These are phyloP conservation scores for Protonibea diacanthus DNA, from an alignment of 2,797 vertebrate genomes.

Conservation along the genomic window DNA sequence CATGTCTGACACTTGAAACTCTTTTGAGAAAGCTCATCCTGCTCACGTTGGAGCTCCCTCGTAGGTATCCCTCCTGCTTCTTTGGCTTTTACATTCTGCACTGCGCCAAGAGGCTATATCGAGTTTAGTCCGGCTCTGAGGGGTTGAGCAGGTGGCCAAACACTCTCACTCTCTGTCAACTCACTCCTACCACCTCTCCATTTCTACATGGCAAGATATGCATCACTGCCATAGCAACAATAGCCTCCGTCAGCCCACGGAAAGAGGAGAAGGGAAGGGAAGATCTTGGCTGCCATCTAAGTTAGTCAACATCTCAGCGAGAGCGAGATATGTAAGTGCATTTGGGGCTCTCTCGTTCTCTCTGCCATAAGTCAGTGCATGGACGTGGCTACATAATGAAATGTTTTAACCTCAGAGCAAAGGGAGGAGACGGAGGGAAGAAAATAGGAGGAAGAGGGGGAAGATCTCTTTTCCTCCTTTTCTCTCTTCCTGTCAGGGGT, in stretches of 20 bases:
- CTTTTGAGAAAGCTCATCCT: slow-evolving; percentile 48
- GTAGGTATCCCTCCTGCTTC: neutral
- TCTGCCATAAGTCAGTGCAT: slow-evolving; percentile 33
- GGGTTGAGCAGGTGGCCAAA: slow-evolving; percentile 56
- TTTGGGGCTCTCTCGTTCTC: slow-evolving; percentile 3
- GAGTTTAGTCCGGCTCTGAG: slow-evolving; percentile 39
- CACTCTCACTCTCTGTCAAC: slow-evolving; percentile 45
- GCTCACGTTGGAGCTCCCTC: slow-evolving; percentile 29
- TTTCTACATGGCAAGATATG: slow-evolving; percentile 62
- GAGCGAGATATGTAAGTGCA: slow-evolving; percentile 26
- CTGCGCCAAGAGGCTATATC: slow-evolving; percentile 22
- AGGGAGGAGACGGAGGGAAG: slow-evolving; percentile 16
- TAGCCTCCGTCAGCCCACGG: slow-evolving; percentile 61
- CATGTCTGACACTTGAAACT: slow-evolving; percentile 55
- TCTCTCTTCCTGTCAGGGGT: slow-evolving; percentile 73
- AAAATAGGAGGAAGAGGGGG: neutral
- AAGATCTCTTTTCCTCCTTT: slow-evolving; percentile 44
- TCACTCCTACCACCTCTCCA: slow-evolving; percentile 69
- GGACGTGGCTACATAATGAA: slow-evolving; percentile 61
- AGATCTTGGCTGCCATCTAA: slow-evolving; percentile 56
- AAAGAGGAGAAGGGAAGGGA: slow-evolving; percentile 30
- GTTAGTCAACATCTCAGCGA: slow-evolving; percentile 62
- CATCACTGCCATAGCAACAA: slow-evolving; percentile 77
- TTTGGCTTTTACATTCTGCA: neutral
- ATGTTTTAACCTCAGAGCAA: slow-evolving; percentile 69